These are phyloP conservation scores for Cyprinodon brontotheroides DNA, from an alignment of 2,113 vertebrate genomes.

Conservation along the genomic window DNA sequence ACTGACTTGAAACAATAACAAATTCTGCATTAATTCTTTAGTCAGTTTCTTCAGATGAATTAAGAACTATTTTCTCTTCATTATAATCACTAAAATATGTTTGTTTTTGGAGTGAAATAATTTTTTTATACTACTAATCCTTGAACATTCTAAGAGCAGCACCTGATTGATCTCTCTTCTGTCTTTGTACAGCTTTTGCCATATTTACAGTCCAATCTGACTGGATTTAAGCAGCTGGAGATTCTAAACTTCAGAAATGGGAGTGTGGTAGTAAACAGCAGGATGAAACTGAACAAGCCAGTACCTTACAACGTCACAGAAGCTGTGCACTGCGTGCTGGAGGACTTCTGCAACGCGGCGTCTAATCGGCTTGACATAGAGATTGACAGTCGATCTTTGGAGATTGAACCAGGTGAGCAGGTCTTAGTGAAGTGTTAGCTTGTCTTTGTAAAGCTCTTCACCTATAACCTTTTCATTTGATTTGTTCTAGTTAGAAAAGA, in stretches of 20 bases:
- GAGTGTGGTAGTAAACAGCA: conserved; percentile 93
- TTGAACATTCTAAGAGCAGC: background rate
- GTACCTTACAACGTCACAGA: conserved; percentile 89
- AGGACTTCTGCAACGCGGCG: conserved; percentile 86
- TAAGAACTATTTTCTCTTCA: background rate
- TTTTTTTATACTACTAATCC: conserved; percentile 8
- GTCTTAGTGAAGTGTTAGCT: background rate
- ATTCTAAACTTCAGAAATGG: conserved; percentile 94
- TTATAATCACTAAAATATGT: background rate
- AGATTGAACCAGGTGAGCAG: conserved; percentile 88
- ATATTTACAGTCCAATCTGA: conserved; percentile 90
- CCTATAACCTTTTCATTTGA: background rate
- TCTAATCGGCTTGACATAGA: conserved; percentile 85
- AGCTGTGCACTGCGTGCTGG: conserved; percentile 85
- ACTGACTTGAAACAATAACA: conserved; percentile 13
- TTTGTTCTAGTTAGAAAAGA: background rate
- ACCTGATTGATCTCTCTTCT: conserved; percentile 12
- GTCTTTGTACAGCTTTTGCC: conserved; percentile 85
- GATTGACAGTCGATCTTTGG: conserved; percentile 89
- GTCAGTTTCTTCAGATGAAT: background rate
- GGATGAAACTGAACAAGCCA: conserved; percentile 86
- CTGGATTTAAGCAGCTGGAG: conserved; percentile 93
- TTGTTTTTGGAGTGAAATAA: background rate
- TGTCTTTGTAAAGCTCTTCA: background rate
- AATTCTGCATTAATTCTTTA: conserved; percentile 15